A percentile compares a stretch with the other conserved stretches of the same genome.
These are phyloP conservation scores for Dione juno DNA, from an alignment of 2,888 invertebrate genomes.

Conservation along the genomic window DNA sequence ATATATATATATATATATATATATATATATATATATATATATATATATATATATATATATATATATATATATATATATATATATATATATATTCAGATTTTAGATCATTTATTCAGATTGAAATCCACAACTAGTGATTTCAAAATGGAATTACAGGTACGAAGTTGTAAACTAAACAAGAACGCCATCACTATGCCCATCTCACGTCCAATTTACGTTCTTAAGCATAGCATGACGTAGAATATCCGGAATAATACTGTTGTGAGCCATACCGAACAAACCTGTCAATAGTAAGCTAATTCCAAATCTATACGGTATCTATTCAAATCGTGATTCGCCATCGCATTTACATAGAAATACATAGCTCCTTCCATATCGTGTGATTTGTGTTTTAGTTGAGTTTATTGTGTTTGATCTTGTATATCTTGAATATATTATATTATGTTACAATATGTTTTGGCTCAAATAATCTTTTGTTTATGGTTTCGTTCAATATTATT, in stretches of 20 bases:
- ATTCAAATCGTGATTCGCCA: constrained; percentile 27
- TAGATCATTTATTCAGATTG: too few species aligned
- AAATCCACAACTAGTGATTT: too few species aligned
- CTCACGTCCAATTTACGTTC: constrained; percentile 15
- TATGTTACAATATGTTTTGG: background rate
- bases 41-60: too few species aligned
- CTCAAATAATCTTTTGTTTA: too few species aligned
- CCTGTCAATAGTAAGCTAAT: constrained; percentile 31
- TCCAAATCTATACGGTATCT: constrained; percentile 27
- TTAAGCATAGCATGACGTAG: constrained; percentile 1
- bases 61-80: too few species aligned
- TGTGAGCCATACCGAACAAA: constrained; percentile 10
- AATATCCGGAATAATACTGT: constrained; percentile 20
- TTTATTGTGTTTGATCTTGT: constrained; percentile 13
- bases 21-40: too few species aligned
- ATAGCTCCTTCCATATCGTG: constrained; percentile 12
- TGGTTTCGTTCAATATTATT: too few species aligned
- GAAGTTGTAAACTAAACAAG: background rate
- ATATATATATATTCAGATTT: too few species aligned
- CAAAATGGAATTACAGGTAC: background rate
- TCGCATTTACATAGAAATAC: constrained; percentile 35
- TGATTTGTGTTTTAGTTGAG: constrained; percentile 24
- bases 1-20: too few species aligned
- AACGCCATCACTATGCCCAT: background rate
- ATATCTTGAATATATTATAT: constrained; percentile 2